Evolutionary conservation across 2,797 vertebrate genomes (phyloP), one percentile per base, ranked within the genome.

Genomic region (Aulostomus chinensis): DNA sequence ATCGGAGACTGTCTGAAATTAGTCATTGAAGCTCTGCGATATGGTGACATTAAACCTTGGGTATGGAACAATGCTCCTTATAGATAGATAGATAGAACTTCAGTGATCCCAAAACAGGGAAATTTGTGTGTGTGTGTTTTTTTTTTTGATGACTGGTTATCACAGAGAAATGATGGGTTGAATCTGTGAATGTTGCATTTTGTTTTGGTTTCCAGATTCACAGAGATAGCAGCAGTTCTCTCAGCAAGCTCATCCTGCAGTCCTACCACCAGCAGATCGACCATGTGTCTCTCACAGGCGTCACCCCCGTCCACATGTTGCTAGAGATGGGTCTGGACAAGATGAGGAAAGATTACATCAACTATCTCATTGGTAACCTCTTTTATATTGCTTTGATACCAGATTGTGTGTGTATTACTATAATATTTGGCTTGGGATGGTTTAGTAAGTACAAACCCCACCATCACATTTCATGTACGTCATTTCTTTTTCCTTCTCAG

Each of bases 251-350:
- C 58, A 93, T 98, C 55, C 88, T 95, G 4, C 93, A 97, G 76
- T 98, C 95, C 4, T 97, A 96, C 46, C 92, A 93, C 12, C 90
- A 93, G 34, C 72, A 87, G 73, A 88, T 95, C 24, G 90, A 94
- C 10, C 58, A 54, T 0, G 70, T 98, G 70, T 76, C 91, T 63
- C 93, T 99, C 28, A 91, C 71, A 10, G 95, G 93, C 9, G 80
- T 90, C 53, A 68, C 86, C 20, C 94, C 96, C 1, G 76, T 96
- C 57, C 91, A 89, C 21, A 97, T 99, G 94, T 90, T 99, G 55
- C 86, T 99, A 39, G 96, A 99, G 78, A 91, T 98, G 61, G 97
- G 97, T 41, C 69, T 99, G 86, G 95, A 98, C 75, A 99, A 99
- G 86, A 91, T 98, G 84, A 95, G 94, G 73, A 97, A 93, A 84